phyloP scores from a whole-genome alignment of 2,113 vertebrate species.

The Zosterops japonicus region DNA sequence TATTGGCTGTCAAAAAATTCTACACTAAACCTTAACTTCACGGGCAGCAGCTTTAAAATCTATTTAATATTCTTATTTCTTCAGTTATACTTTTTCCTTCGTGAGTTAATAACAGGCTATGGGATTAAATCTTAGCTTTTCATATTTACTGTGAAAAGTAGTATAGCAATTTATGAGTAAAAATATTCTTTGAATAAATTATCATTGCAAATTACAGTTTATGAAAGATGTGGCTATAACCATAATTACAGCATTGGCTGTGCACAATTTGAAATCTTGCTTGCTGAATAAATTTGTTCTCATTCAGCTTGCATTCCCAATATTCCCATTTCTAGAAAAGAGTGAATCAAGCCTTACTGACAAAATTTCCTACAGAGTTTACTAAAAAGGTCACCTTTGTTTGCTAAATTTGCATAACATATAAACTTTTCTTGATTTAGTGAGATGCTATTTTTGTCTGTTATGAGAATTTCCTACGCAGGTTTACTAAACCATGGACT shows the following conservation, averaged over 20 bases:
- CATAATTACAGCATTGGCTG: constrained; percentile 17
- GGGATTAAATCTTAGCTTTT: constrained; percentile 15
- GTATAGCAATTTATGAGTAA: neutral
- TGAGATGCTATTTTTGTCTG: neutral
- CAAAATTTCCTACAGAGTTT: constrained; percentile 19
- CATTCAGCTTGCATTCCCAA: neutral
- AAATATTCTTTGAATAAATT: constrained; percentile 42
- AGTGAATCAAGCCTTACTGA: neutral
- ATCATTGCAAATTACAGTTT: constrained; percentile 39
- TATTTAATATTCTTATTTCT: neutral
- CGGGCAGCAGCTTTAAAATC: neutral
- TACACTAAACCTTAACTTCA: neutral
- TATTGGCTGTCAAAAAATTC: neutral
- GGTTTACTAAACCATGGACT: neutral
- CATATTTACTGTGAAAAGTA: neutral
- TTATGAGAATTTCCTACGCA: constrained; percentile 13
- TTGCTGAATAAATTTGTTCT: constrained; percentile 57
- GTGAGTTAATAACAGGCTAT: constrained; percentile 1
- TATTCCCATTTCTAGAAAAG: constrained; percentile 31
- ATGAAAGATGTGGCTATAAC: constrained; percentile 15
- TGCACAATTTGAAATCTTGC: constrained; percentile 17
- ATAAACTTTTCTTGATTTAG: constrained; percentile 41
- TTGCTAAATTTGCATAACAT: constrained; percentile 24
- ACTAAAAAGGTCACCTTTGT: constrained; percentile 28
- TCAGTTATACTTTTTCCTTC: neutral